These are phyloP conservation scores for Phalacrocorax pelagicus DNA, from an alignment of 2,113 vertebrate genomes.

Conservation along the genomic window DNA sequence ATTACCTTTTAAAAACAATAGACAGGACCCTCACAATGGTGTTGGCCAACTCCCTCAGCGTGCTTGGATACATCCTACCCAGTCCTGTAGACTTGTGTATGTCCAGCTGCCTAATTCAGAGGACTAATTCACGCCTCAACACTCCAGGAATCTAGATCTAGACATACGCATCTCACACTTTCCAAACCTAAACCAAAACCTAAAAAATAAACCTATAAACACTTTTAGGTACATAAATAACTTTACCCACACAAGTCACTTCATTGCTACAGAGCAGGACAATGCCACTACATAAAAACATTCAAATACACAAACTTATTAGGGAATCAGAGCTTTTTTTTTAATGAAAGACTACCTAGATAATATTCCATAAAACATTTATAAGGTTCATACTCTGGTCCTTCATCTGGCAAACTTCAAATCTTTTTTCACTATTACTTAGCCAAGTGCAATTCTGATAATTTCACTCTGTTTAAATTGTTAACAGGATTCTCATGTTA, in stretches of 20 bases:
- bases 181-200: background rate
- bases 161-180: background rate
- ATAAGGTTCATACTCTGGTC: background rate
- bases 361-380: background rate
- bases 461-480: background rate
- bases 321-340: background rate
- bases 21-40: background rate
- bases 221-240: background rate
- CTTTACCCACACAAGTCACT: background rate
- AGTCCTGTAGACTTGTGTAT: background rate
- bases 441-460: background rate
- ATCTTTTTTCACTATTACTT: background rate
- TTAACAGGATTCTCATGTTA: background rate
- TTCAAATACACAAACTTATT: background rate
- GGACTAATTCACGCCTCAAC: background rate
- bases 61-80: background rate
- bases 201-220: background rate
- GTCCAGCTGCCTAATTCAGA: background rate
- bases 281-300: background rate
- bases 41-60: background rate
- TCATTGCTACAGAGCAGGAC: background rate
- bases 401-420: background rate
- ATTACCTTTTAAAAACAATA: background rate
- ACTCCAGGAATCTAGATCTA: background rate
- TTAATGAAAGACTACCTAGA: background rate